Evolutionary conservation across 2,888 invertebrate species (phyloP).

Genomic region (Nemapogon koenigi): DNA sequence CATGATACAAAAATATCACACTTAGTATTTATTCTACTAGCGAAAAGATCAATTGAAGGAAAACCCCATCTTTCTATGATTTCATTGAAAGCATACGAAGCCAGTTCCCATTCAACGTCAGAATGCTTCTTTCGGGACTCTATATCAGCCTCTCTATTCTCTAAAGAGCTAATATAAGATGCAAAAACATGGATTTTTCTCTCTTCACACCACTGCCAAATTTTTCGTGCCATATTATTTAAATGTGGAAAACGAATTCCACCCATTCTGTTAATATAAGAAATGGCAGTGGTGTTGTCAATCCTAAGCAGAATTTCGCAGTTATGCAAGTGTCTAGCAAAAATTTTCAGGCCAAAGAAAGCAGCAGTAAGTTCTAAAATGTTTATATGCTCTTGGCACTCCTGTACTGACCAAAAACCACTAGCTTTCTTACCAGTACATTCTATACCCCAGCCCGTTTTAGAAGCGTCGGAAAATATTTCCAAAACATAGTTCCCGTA

Average conservation of each 20-base stretch:
- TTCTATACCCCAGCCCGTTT: constrained; percentile 13
- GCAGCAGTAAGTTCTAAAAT: constrained; percentile 13
- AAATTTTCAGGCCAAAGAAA: constrained; percentile 14
- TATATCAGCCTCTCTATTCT: constrained; percentile 12
- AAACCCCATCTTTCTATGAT: constrained; percentile 6
- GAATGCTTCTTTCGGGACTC: constrained; percentile 13
- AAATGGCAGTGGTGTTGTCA: constrained; percentile 17
- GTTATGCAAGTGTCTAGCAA: constrained; percentile 7
- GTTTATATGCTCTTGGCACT: constrained; percentile 11
- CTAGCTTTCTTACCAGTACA: constrained; percentile 10
- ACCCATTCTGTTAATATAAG: constrained; percentile 13
- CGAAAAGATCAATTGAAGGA: constrained; percentile 9
- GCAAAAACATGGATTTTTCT: constrained; percentile 12
- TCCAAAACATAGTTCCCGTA: constrained; percentile 9
- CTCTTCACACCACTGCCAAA: constrained; percentile 11
- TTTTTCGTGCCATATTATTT: background rate
- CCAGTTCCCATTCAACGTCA: constrained; percentile 16
- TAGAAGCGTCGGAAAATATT: constrained; percentile 15
- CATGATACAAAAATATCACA: constrained; percentile 11
- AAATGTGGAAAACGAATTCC: constrained; percentile 9
- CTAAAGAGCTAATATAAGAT: constrained; percentile 7
- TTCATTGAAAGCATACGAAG: constrained; percentile 6
- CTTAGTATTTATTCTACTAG: constrained; percentile 10
- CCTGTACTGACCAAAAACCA: constrained; percentile 11
- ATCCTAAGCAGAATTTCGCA: constrained; percentile 13